Percentiles rank a stretch among this genome's conserved stretches.
Conservation (phyloP, 1,140 invertebrate genomes). For the Drosophila pseudoobscura region DNA sequence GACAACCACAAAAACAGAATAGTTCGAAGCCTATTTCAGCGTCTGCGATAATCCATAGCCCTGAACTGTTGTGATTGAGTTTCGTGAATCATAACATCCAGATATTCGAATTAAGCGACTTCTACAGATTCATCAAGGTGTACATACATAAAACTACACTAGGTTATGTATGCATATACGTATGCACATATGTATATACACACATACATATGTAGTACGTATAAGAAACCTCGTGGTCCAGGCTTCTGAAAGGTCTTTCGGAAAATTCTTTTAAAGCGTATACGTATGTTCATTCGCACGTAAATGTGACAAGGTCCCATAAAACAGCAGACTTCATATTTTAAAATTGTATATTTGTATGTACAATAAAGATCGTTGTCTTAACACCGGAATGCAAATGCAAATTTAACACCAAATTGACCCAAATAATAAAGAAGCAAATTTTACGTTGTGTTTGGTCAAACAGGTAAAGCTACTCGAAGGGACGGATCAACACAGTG, state of each 20-base stretch:
- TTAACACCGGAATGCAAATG: too few species aligned
- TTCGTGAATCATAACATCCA: too few species aligned
- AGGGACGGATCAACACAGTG: conserved; percentile 9
- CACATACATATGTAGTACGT: too few species aligned
- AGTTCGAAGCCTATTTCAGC: background rate
- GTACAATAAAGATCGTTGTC: too few species aligned
- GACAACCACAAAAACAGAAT: conserved; percentile 1
- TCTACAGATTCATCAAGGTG: background rate
- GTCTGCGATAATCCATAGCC: conserved; percentile 35
- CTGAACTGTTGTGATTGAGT: background rate
- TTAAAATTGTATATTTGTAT: too few species aligned
- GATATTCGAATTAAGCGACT: too few species aligned
- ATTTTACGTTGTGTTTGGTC: background rate
- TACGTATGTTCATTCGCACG: too few species aligned
- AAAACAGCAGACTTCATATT: too few species aligned
- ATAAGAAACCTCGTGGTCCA: too few species aligned
- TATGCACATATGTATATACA: background rate
- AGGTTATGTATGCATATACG: conserved; percentile 1
- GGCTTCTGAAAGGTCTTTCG: background rate
- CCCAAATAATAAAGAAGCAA: background rate
- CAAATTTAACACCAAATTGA: too few species aligned
- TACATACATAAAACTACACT: background rate
- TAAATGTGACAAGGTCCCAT: too few species aligned
- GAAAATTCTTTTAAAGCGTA: background rate
- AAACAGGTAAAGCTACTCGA: background rate